phyloP scores from a whole-genome alignment of 2,797 vertebrate species.

The Semaprochilodus insignis region DNA sequence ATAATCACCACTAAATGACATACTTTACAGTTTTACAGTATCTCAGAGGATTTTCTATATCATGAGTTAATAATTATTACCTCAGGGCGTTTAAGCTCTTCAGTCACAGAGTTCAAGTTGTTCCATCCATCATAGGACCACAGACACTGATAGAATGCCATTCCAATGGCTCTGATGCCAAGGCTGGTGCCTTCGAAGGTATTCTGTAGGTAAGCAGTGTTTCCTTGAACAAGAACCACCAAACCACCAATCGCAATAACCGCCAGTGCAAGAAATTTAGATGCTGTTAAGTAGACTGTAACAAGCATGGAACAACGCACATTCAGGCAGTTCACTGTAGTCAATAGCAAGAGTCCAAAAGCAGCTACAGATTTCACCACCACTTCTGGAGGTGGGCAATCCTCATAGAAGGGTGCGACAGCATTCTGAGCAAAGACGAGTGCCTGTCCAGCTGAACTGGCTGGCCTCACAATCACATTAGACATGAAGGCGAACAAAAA shows the following conservation, averaged over 20 bases:
- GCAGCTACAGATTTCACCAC: constrained; percentile 79
- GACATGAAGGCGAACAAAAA: constrained; percentile 85
- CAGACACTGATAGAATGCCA: constrained; percentile 90
- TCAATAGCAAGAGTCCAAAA: constrained; percentile 77
- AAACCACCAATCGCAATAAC: constrained; percentile 81
- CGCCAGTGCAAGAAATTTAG: constrained; percentile 81
- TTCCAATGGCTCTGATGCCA: constrained; percentile 75
- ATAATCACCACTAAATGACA: too few species aligned
- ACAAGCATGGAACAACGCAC: constrained; percentile 79
- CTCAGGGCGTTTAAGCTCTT: constrained; percentile 88
- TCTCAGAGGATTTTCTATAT: too few species aligned
- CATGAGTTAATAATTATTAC: constrained; percentile 64
- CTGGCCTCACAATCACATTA: constrained; percentile 82
- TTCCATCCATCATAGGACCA: constrained; percentile 94
- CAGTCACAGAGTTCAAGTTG: constrained; percentile 86
- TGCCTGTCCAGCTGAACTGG: constrained; percentile 77
- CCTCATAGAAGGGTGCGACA: constrained; percentile 82
- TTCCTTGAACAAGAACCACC: constrained; percentile 76
- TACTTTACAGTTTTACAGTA: neutral
- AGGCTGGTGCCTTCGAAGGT: constrained; percentile 81
- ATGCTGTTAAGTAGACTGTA: constrained; percentile 81
- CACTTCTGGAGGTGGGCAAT: constrained; percentile 76
- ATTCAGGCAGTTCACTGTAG: constrained; percentile 84
- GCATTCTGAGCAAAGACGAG: constrained; percentile 86
- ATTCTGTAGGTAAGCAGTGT: constrained; percentile 76